Percentiles rank a stretch among this genome's conserved stretches.
phyloP scores from a whole-genome alignment of 2,797 vertebrate genomes.

The Cyprinodon diabolis region DNA sequence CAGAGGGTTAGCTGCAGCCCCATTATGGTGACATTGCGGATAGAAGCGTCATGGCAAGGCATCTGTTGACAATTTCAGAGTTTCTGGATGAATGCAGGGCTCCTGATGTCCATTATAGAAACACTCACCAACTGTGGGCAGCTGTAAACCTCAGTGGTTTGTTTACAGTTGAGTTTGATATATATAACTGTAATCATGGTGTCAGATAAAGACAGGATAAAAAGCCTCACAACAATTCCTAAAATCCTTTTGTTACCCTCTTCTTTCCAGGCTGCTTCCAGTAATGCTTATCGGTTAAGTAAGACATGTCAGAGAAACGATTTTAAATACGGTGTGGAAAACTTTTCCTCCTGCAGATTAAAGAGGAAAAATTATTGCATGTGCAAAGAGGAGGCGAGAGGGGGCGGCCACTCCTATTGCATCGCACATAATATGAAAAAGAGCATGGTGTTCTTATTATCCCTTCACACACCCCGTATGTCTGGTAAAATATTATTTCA shows the following conservation, averaged over 20 bases:
- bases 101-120: constrained; percentile 19
- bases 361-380: constrained; percentile 17
- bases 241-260: constrained; percentile 16
- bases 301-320: constrained; percentile 15
- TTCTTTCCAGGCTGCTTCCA: constrained; percentile 11
- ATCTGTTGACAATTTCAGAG: constrained; percentile 14
- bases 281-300: constrained; percentile 15
- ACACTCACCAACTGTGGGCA: constrained; percentile 2
- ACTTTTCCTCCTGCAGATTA: constrained; percentile 15
- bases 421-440: constrained; percentile 3
- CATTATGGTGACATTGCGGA: constrained; percentile 1
- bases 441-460: neutral
- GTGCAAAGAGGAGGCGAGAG: constrained; percentile 13
- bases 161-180: constrained; percentile 24
- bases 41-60: constrained; percentile 2
- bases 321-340: neutral
- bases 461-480: neutral
- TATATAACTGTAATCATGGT: constrained; percentile 27
- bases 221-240: constrained; percentile 25
- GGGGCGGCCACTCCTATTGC: neutral
- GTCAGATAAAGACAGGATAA: constrained; percentile 21
- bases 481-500: neutral
- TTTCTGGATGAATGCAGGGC: neutral
- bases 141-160: constrained; percentile 13
- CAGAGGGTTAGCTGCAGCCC: constrained; percentile 27